phyloP scores from a whole-genome alignment of 2,113 vertebrate species.

The Protobothrops mucrosquamatus region DNA sequence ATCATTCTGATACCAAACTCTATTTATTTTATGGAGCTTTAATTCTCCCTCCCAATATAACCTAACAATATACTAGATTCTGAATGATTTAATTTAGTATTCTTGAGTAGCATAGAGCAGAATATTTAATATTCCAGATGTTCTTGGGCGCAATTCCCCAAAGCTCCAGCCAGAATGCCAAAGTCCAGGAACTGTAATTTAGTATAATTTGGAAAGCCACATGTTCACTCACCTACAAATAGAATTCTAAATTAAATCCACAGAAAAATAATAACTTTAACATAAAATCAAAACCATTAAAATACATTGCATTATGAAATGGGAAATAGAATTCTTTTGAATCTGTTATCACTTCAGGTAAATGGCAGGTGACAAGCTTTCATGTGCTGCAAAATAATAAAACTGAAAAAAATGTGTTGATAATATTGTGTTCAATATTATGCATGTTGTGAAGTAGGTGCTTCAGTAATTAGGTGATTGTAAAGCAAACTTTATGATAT shows the following conservation, averaged over 20 bases:
- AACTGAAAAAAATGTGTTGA: slow-evolving; percentile 56
- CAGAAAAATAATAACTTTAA: slow-evolving; percentile 14
- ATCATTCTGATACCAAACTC: neutral
- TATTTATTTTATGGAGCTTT: neutral
- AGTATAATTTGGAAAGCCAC: neutral
- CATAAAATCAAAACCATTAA: neutral
- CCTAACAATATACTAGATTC: slow-evolving; percentile 15
- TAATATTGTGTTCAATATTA: slow-evolving; percentile 44
- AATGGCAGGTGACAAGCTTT: slow-evolving; percentile 51
- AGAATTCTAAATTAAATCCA: slow-evolving; percentile 28
- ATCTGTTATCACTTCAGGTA: slow-evolving; percentile 41
- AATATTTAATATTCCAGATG: neutral
- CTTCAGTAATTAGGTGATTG: slow-evolving; percentile 64
- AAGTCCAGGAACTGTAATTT: neutral
- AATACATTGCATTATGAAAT: neutral
- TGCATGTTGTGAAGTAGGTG: slow-evolving; percentile 47
- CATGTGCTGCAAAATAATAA: slow-evolving; percentile 61
- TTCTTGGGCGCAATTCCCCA: neutral
- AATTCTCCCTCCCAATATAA: neutral
- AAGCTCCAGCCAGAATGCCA: neutral
- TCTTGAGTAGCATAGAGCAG: neutral
- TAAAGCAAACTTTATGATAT: slow-evolving; percentile 66
- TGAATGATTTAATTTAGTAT: neutral
- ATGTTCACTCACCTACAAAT: slow-evolving; percentile 4
- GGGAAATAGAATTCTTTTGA: slow-evolving; percentile 22